These are phyloP conservation scores for Rhinophrynus dorsalis DNA, from an alignment of 2,797 vertebrate genomes.

Conservation along the genomic window DNA sequence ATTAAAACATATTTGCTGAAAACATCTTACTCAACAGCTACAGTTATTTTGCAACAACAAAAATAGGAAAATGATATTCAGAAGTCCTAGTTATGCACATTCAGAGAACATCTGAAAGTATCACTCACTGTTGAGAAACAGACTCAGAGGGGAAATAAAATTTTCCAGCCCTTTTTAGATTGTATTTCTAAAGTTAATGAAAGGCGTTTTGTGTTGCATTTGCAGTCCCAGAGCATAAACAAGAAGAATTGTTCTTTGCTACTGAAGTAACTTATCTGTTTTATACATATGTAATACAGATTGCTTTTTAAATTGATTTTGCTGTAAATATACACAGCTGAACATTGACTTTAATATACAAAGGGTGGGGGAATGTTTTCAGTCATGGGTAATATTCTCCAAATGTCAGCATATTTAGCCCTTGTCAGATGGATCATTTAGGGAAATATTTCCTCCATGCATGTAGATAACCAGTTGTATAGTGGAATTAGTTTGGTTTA, in stretches of 20 bases:
- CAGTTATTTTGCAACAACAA: constrained; percentile 54
- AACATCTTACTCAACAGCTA: no score
- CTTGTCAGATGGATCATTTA: constrained; percentile 14
- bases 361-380: constrained; percentile 17
- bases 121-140: constrained; percentile 5
- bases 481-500: background rate
- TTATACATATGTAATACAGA: constrained; percentile 56
- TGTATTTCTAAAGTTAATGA: constrained; percentile 51
- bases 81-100: constrained; percentile 36
- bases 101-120: constrained; percentile 40
- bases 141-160: constrained; percentile 36
- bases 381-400: constrained; percentile 9
- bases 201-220: constrained; percentile 53
- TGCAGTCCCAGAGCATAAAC: constrained; percentile 44
- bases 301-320: constrained; percentile 61
- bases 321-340: constrained; percentile 51
- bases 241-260: constrained; percentile 50
- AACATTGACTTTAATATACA: constrained; percentile 53
- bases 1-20: no score
- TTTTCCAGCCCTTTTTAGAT: constrained; percentile 42
- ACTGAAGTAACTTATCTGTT: constrained; percentile 54
- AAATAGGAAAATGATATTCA: constrained; percentile 58
- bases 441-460: constrained; percentile 22
- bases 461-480: background rate
- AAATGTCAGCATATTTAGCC: constrained; percentile 24